Conservation (phyloP, 2,888 invertebrate species). For the Fragum fragum region DNA sequence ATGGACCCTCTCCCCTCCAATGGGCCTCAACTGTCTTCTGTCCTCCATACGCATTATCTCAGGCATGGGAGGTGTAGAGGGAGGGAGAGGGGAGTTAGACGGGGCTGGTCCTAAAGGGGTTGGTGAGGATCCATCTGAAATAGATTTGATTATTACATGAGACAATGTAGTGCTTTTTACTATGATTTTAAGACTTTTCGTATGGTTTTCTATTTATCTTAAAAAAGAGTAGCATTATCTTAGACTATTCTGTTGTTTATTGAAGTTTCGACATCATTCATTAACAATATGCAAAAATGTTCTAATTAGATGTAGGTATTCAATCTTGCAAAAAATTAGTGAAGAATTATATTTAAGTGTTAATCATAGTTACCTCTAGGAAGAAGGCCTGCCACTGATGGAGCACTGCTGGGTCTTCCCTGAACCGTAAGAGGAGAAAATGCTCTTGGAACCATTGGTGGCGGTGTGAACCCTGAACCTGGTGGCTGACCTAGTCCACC, state of each 20-base stretch:
- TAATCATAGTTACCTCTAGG: constrained; percentile 83
- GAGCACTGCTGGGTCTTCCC: constrained; percentile 84
- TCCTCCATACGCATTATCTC: constrained; percentile 77
- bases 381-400: constrained; percentile 77
- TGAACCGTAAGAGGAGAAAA: constrained; percentile 78
- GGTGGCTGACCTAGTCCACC: constrained; percentile 57
- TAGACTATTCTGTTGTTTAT: too few species aligned
- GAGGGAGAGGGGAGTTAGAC: constrained; percentile 73
- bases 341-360: too few species aligned
- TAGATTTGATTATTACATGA: too few species aligned
- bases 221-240: too few species aligned
- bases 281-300: too few species aligned
- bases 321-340: too few species aligned
- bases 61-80: constrained; percentile 71
- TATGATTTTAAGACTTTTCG: too few species aligned
- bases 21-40: constrained; percentile 84
- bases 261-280: too few species aligned
- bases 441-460: constrained; percentile 69
- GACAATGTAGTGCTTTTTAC: too few species aligned
- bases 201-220: too few species aligned
- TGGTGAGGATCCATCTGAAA: constrained; percentile 72
- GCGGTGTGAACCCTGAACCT: constrained; percentile 61
- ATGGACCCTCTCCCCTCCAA: constrained; percentile 87
- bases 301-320: too few species aligned
- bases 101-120: constrained; percentile 74